Percentiles rank a stretch among this genome's conserved stretches.
These are phyloP conservation scores for Norana najaformis DNA, from an alignment of 2,888 invertebrate genomes.

Conservation along the genomic window DNA sequence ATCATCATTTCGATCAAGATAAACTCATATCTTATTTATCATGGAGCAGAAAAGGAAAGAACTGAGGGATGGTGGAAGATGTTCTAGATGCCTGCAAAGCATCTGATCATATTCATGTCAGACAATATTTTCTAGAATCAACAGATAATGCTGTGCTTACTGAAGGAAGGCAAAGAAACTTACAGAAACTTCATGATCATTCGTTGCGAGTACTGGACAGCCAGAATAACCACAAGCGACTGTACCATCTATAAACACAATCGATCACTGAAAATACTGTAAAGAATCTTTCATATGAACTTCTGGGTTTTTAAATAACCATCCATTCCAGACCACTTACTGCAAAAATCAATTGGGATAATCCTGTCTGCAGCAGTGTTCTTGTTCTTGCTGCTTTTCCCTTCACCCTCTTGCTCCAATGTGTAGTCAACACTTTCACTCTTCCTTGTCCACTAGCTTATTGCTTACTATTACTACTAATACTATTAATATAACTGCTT, in stretches of 20 bases:
- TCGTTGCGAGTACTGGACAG: background rate
- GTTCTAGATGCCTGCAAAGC: background rate
- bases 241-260: background rate
- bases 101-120: background rate
- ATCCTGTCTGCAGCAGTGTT: too few species aligned
- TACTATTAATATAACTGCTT: background rate
- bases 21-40: background rate
- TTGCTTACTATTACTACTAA: background rate
- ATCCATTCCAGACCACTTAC: background rate
- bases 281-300: background rate
- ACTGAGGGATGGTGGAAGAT: background rate
- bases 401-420: background rate
- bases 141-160: background rate
- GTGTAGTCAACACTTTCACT: background rate
- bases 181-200: constrained; percentile 18
- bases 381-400: background rate
- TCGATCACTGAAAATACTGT: background rate
- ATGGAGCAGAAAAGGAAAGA: background rate
- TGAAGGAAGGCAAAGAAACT: background rate
- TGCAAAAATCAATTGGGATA: background rate
- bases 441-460: too few species aligned
- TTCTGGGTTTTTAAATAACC: too few species aligned
- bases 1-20: background rate
- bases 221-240: background rate
- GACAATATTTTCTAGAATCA: background rate